These are phyloP conservation scores for Chirona hameri DNA, from an alignment of 2,888 invertebrate genomes.

Conservation along the genomic window DNA sequence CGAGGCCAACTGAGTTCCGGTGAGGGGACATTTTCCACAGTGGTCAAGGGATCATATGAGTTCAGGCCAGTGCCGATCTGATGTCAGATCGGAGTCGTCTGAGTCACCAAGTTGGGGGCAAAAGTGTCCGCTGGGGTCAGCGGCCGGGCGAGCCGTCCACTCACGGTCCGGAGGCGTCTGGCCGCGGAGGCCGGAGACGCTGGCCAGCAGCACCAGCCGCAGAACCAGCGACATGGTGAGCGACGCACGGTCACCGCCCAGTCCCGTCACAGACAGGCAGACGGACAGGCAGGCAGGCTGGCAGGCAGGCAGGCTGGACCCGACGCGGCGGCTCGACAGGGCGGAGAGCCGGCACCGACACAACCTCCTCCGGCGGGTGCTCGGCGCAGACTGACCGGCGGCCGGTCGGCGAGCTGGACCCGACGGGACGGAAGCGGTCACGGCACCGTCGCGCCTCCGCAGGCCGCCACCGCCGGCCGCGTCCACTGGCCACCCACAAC, in stretches of 20 bases:
- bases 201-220: not conserved
- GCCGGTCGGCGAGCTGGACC: not conserved
- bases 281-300: not conserved
- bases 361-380: not conserved
- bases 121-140: not conserved
- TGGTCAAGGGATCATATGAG: no score
- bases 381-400: not conserved
- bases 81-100: no score
- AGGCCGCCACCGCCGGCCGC: no score
- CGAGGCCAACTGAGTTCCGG: no score
- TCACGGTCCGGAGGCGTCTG: constrained; percentile 42
- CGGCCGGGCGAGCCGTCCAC: not conserved
- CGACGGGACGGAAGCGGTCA: no score
- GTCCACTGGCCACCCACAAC: no score
- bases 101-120: no score
- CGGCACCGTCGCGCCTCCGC: not conserved
- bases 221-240: not conserved
- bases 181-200: not conserved
- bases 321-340: no score
- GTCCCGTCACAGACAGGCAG: not conserved
- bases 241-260: no score
- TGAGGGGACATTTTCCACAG: no score
- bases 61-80: no score
- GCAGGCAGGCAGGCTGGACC: not conserved
- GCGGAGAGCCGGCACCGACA: not conserved